Percentiles rank a stretch among this genome's conserved stretches.
Evolutionary conservation across 2,113 vertebrate species (phyloP).

Genomic region (Caranx ignobilis): DNA sequence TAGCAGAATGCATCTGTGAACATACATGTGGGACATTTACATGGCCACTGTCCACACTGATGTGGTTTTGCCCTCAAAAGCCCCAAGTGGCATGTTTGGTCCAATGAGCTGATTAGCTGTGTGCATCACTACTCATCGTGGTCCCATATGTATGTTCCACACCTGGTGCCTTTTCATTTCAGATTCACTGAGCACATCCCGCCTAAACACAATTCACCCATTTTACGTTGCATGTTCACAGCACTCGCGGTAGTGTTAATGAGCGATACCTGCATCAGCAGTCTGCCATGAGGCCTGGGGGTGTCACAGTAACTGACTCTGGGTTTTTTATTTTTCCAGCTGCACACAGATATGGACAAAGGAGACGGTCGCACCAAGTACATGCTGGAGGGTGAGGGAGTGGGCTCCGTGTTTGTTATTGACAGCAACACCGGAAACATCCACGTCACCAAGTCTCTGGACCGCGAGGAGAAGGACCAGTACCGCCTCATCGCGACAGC

Average conservation of each 20-base stretch:
- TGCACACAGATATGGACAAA: slow-evolving; percentile 91
- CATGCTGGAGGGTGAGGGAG: slow-evolving; percentile 90
- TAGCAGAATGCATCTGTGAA: slow-evolving; percentile 58
- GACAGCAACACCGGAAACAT: slow-evolving; percentile 92
- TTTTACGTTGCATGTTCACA: slow-evolving; percentile 55
- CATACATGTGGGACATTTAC: slow-evolving; percentile 59
- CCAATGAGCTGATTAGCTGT: slow-evolving; percentile 73
- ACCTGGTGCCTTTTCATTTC: slow-evolving; percentile 77
- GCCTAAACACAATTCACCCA: slow-evolving; percentile 50
- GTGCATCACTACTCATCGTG: slow-evolving; percentile 75
- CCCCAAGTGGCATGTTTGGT: slow-evolving; percentile 71
- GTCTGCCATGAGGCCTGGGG: slow-evolving; percentile 25
- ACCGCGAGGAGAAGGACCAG: slow-evolving; percentile 92
- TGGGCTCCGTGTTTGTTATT: slow-evolving; percentile 92
- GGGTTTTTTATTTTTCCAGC: slow-evolving; percentile 75
- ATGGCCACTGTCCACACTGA: slow-evolving; percentile 53
- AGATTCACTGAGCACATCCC: slow-evolving; percentile 58
- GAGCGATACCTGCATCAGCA: slow-evolving; percentile 46
- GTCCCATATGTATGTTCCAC: slow-evolving; percentile 70
- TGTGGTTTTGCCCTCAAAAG: slow-evolving; percentile 54
- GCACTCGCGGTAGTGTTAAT: slow-evolving; percentile 36
- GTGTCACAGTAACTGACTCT: slow-evolving; percentile 9
- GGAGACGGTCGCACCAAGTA: slow-evolving; percentile 91
- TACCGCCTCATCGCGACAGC: slow-evolving; percentile 90
- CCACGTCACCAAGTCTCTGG: slow-evolving; percentile 92